These are phyloP conservation scores for Melipona beecheii DNA, from an alignment of 2,888 invertebrate genomes.

Conservation along the genomic window DNA sequence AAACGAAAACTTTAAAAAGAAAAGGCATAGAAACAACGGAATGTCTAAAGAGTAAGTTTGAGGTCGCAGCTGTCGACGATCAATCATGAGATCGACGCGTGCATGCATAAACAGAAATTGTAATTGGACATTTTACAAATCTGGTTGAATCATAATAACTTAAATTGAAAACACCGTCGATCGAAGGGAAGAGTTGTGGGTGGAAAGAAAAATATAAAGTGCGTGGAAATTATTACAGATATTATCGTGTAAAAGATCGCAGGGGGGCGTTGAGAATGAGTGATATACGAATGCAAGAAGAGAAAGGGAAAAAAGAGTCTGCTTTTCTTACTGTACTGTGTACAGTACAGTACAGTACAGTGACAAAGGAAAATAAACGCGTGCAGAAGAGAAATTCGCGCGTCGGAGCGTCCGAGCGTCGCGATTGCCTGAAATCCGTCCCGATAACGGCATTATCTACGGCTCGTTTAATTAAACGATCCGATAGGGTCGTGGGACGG, in stretches of 20 bases:
- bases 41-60: no score
- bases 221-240: background rate
- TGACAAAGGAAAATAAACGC: background rate
- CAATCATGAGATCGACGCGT: no score
- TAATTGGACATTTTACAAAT: background rate
- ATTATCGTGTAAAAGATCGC: background rate
- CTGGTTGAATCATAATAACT: no score
- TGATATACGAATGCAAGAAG: no score
- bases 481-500: background rate
- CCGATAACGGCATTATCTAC: conserved; percentile 16
- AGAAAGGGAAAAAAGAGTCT: background rate
- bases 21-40: no score
- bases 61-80: no score
- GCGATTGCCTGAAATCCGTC: conserved; percentile 7
- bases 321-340: no score
- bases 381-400: background rate
- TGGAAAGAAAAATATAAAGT: background rate
- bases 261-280: background rate
- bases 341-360: background rate
- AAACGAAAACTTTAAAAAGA: no score
- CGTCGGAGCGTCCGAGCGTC: background rate
- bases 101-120: background rate
- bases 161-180: no score
- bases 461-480: conserved; percentile 26
- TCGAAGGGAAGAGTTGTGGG: no score